A percentile compares a stretch with the other conserved stretches of the same genome.
Conservation (phyloP, 2,888 invertebrate genomes). For the Hanleya hanleyi region DNA sequence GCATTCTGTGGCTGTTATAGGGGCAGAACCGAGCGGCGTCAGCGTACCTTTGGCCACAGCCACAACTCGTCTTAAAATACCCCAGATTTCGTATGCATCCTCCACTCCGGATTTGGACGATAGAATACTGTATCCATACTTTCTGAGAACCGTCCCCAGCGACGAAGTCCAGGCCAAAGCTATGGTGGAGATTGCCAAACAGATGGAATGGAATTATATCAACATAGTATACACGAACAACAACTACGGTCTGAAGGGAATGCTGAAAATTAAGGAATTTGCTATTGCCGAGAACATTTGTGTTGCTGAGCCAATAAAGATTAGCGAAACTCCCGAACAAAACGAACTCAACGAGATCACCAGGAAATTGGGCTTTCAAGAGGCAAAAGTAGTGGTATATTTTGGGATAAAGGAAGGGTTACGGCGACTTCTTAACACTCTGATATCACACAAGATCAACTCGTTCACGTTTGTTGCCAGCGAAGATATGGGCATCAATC, state of each 20-base stretch:
- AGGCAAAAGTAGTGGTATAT: slow-evolving; percentile 58
- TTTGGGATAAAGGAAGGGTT: slow-evolving; percentile 59
- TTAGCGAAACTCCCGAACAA: slow-evolving; percentile 38
- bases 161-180: slow-evolving; percentile 61
- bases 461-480: slow-evolving; percentile 57
- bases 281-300: slow-evolving; percentile 54
- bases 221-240: slow-evolving; percentile 60
- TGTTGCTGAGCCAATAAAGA: slow-evolving; percentile 44
- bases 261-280: slow-evolving; percentile 43
- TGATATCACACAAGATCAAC: slow-evolving; percentile 29
- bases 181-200: slow-evolving; percentile 52
- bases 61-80: slow-evolving; percentile 53
- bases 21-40: slow-evolving; percentile 73
- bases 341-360: slow-evolving; percentile 34
- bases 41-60: slow-evolving; percentile 51
- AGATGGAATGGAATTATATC: slow-evolving; percentile 59
- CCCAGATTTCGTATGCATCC: slow-evolving; percentile 59
- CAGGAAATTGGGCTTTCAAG: slow-evolving; percentile 10
- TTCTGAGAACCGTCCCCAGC: slow-evolving; percentile 66
- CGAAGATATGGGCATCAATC: slow-evolving; percentile 59
- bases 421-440: slow-evolving; percentile 42
- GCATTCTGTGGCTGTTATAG: slow-evolving; percentile 75
- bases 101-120: slow-evolving; percentile 62
- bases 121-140: slow-evolving; percentile 58
- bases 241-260: slow-evolving; percentile 64